Evolutionary conservation across 2,888 invertebrate species (phyloP).

Genomic region (Lasioglossum lativentre): DNA sequence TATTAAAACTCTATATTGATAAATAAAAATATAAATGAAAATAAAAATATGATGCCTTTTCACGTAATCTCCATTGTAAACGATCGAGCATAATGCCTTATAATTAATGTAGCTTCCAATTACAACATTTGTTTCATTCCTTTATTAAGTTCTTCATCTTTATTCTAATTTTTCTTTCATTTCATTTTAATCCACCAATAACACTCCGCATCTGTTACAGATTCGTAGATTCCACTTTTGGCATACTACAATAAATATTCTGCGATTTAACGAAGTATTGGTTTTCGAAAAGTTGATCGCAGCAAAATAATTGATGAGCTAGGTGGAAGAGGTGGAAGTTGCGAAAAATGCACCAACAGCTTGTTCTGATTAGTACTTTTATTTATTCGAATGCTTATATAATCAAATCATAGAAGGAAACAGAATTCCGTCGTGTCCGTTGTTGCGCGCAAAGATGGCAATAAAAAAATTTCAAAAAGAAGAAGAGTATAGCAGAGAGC

Average conservation of each 20-base stretch:
- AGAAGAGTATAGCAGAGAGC: slow-evolving; percentile 15
- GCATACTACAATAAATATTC: slow-evolving; percentile 73
- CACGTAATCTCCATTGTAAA: slow-evolving; percentile 42
- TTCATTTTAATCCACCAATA: slow-evolving; percentile 51
- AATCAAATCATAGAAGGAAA: background rate
- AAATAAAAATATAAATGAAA: slow-evolving; percentile 72
- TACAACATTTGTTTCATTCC: slow-evolving; percentile 38
- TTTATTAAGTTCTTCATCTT: slow-evolving; percentile 61
- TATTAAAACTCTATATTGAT: slow-evolving; percentile 73
- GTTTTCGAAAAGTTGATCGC: slow-evolving; percentile 28
- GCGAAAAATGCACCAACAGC: slow-evolving; percentile 13
- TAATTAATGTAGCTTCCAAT: slow-evolving; percentile 44
- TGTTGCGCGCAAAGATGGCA: background rate
- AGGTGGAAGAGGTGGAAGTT: slow-evolving; percentile 69
- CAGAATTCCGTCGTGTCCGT: background rate
- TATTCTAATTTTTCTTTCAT: slow-evolving; percentile 46
- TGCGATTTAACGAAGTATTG: slow-evolving; percentile 54
- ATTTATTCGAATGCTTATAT: slow-evolving; percentile 4
- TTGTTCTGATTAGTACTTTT: slow-evolving; percentile 8
- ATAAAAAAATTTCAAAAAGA: background rate
- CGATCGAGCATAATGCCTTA: slow-evolving; percentile 38
- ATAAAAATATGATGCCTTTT: slow-evolving; percentile 62
- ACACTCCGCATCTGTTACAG: slow-evolving; percentile 66
- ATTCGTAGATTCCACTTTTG: slow-evolving; percentile 72
- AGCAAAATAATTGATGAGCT: slow-evolving; percentile 67